Conservation (phyloP, 2,113 vertebrate species). For the Neotoma lepida region DNA sequence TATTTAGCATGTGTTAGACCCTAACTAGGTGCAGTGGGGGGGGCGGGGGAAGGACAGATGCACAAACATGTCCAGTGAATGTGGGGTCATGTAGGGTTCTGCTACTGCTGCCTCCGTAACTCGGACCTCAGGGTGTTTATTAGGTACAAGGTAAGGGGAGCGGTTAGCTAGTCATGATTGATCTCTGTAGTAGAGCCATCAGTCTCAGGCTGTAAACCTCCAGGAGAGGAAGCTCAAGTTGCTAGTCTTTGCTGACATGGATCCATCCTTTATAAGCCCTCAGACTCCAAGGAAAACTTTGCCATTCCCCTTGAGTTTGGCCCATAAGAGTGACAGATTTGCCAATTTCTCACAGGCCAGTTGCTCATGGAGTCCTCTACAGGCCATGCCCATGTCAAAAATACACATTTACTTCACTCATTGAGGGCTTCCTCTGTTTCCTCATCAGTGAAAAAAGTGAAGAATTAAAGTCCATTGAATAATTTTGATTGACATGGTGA, state of each 20-base stretch:
- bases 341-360: background rate
- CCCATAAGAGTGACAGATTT: background rate
- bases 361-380: background rate
- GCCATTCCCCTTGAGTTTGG: background rate
- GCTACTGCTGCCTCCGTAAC: background rate
- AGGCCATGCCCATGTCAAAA: background rate
- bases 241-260: background rate
- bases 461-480: conserved; percentile 27
- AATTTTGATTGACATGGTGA: conserved; percentile 21
- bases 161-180: background rate
- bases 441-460: background rate
- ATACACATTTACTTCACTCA: background rate
- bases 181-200: background rate
- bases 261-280: background rate
- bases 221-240: background rate
- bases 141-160: too few species aligned
- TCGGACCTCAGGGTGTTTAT: background rate
- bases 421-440: background rate
- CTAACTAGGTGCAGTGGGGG: background rate
- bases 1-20: background rate
- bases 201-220: background rate
- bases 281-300: background rate
- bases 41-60: background rate
- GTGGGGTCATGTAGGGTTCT: background rate
- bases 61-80: background rate